Conservation (phyloP, 1,140 invertebrate genomes). For the Brachionus koreanus region DNA sequence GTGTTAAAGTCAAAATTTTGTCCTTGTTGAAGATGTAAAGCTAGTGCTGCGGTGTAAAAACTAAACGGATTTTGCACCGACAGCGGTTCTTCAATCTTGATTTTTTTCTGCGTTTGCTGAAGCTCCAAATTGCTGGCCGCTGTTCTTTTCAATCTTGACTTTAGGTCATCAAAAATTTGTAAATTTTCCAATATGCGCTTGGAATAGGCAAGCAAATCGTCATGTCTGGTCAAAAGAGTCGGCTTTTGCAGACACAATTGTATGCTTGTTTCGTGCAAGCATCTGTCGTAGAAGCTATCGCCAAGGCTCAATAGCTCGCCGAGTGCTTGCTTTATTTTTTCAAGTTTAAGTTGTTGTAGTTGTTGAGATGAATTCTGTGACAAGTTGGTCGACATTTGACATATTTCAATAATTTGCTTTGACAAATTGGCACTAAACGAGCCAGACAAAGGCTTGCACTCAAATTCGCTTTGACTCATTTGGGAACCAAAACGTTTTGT, state of each 20-base stretch:
- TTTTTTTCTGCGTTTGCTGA: neutral
- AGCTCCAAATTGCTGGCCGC: neutral
- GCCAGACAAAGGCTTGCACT: neutral
- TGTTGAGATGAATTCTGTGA: neutral
- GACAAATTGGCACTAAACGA: neutral
- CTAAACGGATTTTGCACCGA: neutral
- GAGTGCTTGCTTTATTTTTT: neutral
- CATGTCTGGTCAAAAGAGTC: neutral
- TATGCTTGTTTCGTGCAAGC: neutral
- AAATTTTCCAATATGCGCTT: neutral
- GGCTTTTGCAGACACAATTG: conserved; percentile 22
- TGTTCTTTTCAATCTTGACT: neutral
- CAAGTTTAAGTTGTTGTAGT: neutral
- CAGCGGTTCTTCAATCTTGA: neutral
- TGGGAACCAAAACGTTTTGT: neutral
- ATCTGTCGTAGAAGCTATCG: conserved; percentile 7
- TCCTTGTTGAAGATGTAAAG: conserved; percentile 2
- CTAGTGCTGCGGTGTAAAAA: conserved; percentile 17
- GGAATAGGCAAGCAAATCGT: neutral
- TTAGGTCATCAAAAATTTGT: neutral
- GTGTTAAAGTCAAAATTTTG: neutral
- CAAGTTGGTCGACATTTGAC: conserved; percentile 36
- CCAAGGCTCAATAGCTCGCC: neutral
- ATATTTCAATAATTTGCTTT: conserved; percentile 37
- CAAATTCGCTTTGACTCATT: conserved; percentile 28